Percentiles rank a stretch among this genome's conserved stretches.
These are phyloP conservation scores for Ephialtes manifestator DNA, from an alignment of 2,888 invertebrate genomes.

Conservation along the genomic window DNA sequence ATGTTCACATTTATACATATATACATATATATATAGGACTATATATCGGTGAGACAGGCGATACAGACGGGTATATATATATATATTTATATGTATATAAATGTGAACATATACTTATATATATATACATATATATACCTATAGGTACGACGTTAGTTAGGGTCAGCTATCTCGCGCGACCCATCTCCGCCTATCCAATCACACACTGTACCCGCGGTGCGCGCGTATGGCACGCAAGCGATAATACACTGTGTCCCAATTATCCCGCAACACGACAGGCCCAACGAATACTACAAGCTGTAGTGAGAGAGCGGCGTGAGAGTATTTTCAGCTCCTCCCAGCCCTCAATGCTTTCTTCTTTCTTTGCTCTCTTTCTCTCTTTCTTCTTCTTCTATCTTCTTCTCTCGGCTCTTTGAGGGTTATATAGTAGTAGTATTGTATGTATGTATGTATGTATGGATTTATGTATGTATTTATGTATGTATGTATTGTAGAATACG, in stretches of 20 bases:
- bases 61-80: too few relatives aligned
- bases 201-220: constrained; percentile 81
- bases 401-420: constrained; percentile 25
- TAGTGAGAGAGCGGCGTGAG: constrained; percentile 76
- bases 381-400: constrained; percentile 39
- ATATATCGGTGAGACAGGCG: too few relatives aligned
- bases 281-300: constrained; percentile 65
- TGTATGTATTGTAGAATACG: constrained; percentile 34
- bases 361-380: constrained; percentile 24
- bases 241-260: constrained; percentile 86
- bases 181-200: constrained; percentile 86
- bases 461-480: neutral
- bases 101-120: too few relatives aligned
- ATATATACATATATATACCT: neutral
- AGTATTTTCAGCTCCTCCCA: constrained; percentile 82
- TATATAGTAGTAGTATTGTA: neutral
- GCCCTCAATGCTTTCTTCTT: constrained; percentile 61
- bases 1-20: too few relatives aligned
- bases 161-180: constrained; percentile 86
- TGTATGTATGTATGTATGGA: neutral
- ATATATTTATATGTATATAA: neutral
- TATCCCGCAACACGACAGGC: constrained; percentile 84
- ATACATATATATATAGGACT: too few relatives aligned
- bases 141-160: constrained; percentile 81
- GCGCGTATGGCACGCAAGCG: constrained; percentile 84